Conservation (phyloP, 2,888 invertebrate genomes). For the Rotaria magnacalcarata region DNA sequence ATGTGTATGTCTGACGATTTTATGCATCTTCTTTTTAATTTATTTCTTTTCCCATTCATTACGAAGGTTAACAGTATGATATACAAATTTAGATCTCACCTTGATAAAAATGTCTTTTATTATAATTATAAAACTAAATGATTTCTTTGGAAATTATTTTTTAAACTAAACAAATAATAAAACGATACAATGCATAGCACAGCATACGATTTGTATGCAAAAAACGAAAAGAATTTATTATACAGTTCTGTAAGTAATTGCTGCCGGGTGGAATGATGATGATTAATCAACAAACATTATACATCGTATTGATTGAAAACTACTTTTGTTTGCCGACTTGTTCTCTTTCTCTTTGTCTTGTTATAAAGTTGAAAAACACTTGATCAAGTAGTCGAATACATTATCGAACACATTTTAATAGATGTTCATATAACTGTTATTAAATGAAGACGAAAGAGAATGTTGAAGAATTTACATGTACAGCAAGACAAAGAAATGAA, state of each 20-base stretch:
- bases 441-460: not conserved
- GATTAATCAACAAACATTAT: not conserved
- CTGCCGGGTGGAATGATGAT: not conserved
- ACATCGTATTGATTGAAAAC: not conserved
- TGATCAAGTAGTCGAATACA: slow-evolving; percentile 31
- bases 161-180: not conserved
- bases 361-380: slow-evolving; percentile 17
- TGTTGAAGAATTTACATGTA: not conserved
- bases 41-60: not conserved
- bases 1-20: not conserved
- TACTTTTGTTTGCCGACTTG: not conserved
- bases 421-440: not conserved
- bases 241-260: not conserved
- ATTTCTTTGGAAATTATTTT: not conserved
- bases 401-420: slow-evolving; percentile 22
- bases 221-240: not conserved
- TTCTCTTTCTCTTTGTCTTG: not conserved
- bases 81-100: not conserved
- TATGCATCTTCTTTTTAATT: not conserved
- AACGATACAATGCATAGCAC: not conserved
- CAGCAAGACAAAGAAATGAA: not conserved
- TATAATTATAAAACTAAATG: not conserved
- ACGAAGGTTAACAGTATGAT: not conserved
- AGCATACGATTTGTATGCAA: not conserved
- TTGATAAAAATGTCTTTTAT: not conserved